phyloP scores from a whole-genome alignment of 2,888 invertebrate genomes.

The Hypomecis punctinalis region DNA sequence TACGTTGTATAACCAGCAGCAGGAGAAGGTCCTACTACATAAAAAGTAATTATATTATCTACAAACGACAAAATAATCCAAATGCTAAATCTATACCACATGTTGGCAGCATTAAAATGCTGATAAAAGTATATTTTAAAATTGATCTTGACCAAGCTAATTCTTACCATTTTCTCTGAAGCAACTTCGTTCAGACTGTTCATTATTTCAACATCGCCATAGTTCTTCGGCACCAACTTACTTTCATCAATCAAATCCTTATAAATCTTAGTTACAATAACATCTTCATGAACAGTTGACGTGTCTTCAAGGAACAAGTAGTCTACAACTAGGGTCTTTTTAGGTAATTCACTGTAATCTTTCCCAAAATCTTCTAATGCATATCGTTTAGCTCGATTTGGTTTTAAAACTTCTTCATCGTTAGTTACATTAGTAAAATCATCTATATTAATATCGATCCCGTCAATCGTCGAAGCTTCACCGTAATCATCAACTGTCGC shows the following conservation, averaged over 20 bases:
- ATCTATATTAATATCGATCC: slow-evolving; percentile 54
- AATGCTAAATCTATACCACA: too few relatives aligned
- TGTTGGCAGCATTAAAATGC: too few relatives aligned
- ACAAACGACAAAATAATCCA: too few relatives aligned
- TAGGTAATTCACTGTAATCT: slow-evolving; percentile 58
- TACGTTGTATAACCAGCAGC: too few relatives aligned
- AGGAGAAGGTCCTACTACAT: too few relatives aligned
- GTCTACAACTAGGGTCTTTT: slow-evolving; percentile 56
- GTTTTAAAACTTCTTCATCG: slow-evolving; percentile 46
- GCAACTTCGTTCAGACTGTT: slow-evolving; percentile 33
- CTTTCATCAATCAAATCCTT: slow-evolving; percentile 63
- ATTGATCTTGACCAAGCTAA: not conserved
- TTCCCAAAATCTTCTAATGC: slow-evolving; percentile 43
- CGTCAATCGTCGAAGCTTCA: slow-evolving; percentile 51
- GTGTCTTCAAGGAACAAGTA: slow-evolving; percentile 63
- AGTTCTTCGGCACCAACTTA: slow-evolving; percentile 56
- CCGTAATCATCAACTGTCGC: slow-evolving; percentile 58
- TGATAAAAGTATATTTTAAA: too few relatives aligned
- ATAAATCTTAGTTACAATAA: slow-evolving; percentile 45
- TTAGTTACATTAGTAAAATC: slow-evolving; percentile 55
- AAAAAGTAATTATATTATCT: too few relatives aligned
- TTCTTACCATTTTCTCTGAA: slow-evolving; percentile 49
- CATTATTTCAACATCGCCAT: slow-evolving; percentile 63
- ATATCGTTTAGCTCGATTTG: slow-evolving; percentile 45
- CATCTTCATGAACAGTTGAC: slow-evolving; percentile 32